phyloP scores from a whole-genome alignment of 2,888 invertebrate genomes.

The Lysandra coridon region DNA sequence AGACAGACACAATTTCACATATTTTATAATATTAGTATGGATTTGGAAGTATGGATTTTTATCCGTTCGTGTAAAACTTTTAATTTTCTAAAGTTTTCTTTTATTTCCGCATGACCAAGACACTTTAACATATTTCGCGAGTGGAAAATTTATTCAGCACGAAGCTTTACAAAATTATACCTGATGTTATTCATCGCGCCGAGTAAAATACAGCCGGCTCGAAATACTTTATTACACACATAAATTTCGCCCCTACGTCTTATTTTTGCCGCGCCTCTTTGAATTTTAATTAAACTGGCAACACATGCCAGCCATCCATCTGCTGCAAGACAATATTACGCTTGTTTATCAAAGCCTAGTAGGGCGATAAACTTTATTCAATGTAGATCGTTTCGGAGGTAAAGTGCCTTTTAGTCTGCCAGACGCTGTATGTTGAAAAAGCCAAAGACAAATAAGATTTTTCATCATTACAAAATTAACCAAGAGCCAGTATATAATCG shows the following conservation, averaged over 20 bases:
- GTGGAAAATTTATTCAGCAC: conserved; percentile 16
- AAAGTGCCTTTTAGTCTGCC: background rate
- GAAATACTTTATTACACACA: conserved; percentile 47
- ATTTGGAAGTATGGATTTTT: background rate
- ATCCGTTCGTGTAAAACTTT: background rate
- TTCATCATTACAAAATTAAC: too few relatives aligned
- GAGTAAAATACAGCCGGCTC: conserved; percentile 28
- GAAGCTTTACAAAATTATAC: conserved; percentile 19
- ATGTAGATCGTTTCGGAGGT: background rate
- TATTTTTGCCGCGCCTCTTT: conserved; percentile 48
- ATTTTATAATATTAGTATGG: too few relatives aligned
- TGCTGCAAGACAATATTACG: conserved; percentile 18
- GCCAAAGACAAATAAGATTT: background rate
- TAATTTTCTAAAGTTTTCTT: background rate
- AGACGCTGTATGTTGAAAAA: too few relatives aligned
- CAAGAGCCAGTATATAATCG: too few relatives aligned
- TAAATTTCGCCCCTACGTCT: conserved; percentile 48
- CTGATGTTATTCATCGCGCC: conserved; percentile 22
- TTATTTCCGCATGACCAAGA: conserved; percentile 1
- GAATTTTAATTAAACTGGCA: conserved; percentile 43
- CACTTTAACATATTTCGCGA: conserved; percentile 13
- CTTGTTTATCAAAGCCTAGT: conserved; percentile 27
- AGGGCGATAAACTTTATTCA: conserved; percentile 6
- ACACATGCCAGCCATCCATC: conserved; percentile 26
- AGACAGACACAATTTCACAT: too few relatives aligned